Evolutionary conservation across 2,888 invertebrate species (phyloP).

Genomic region (Aricia artaxerxes): DNA sequence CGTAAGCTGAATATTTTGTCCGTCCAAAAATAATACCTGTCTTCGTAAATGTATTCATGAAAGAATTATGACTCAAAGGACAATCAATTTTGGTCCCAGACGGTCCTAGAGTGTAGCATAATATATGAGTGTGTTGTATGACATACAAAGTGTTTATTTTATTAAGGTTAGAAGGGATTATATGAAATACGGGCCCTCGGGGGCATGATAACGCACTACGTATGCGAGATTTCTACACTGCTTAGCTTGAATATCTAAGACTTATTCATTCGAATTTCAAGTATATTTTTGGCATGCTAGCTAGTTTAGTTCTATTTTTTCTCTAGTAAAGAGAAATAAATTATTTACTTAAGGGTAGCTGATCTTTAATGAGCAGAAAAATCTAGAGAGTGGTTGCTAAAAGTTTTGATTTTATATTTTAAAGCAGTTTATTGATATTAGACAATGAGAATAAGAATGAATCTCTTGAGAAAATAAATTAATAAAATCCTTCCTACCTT

Average conservation of each 20-base stretch:
- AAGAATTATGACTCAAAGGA: neutral
- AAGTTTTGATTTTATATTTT: too few species aligned
- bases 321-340: neutral
- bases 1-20: neutral
- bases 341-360: neutral
- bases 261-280: neutral
- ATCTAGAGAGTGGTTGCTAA: too few species aligned
- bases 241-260: neutral
- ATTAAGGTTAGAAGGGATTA: neutral
- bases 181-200: neutral
- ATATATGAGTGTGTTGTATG: constrained; percentile 13
- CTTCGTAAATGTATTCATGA: neutral
- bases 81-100: constrained; percentile 7
- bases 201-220: neutral
- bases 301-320: neutral
- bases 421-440: too few species aligned
- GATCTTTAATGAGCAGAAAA: neutral
- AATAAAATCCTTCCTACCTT: too few species aligned
- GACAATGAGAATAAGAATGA: too few species aligned
- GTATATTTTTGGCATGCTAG: neutral
- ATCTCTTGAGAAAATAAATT: too few species aligned
- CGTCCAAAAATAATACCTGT: neutral
- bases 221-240: neutral
- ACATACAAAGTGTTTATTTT: constrained; percentile 22
- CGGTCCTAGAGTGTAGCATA: neutral